These are phyloP conservation scores for Anabas testudineus DNA, from an alignment of 2,797 vertebrate genomes.

Conservation along the genomic window DNA sequence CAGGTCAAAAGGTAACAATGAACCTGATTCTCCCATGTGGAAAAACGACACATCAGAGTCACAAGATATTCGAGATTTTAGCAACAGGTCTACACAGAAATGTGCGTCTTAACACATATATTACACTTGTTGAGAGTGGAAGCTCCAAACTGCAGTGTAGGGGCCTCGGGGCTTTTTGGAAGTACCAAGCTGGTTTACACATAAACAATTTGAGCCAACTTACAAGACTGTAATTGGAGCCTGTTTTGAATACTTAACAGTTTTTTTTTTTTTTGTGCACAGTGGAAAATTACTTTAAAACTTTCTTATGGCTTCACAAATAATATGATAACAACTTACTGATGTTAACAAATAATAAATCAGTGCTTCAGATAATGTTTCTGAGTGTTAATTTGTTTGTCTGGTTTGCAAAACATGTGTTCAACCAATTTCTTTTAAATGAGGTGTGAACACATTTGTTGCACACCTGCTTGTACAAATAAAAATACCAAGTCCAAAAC, in stretches of 20 bases:
- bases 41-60: not conserved
- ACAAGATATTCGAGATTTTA: not conserved
- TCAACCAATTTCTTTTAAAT: slow-evolving; percentile 15
- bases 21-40: not conserved
- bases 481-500: not conserved
- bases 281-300: not conserved
- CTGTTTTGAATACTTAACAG: slow-evolving; percentile 49
- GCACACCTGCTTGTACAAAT: slow-evolving; percentile 35
- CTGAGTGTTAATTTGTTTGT: slow-evolving; percentile 9
- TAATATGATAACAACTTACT: slow-evolving; percentile 2
- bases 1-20: not conserved
- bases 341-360: not conserved
- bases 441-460: slow-evolving; percentile 22
- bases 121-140: slow-evolving; percentile 28
- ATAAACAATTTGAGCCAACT: slow-evolving; percentile 69
- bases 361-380: slow-evolving; percentile 1
- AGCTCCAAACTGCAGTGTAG: slow-evolving; percentile 26
- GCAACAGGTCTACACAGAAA: not conserved
- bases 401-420: not conserved
- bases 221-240: slow-evolving; percentile 59
- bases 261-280: slow-evolving; percentile 51
- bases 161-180: slow-evolving; percentile 46
- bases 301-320: not conserved
- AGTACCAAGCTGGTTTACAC: slow-evolving; percentile 69
- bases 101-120: not conserved